phyloP scores from a whole-genome alignment of 1,140 invertebrate species.

The Meteorus sp. region DNA sequence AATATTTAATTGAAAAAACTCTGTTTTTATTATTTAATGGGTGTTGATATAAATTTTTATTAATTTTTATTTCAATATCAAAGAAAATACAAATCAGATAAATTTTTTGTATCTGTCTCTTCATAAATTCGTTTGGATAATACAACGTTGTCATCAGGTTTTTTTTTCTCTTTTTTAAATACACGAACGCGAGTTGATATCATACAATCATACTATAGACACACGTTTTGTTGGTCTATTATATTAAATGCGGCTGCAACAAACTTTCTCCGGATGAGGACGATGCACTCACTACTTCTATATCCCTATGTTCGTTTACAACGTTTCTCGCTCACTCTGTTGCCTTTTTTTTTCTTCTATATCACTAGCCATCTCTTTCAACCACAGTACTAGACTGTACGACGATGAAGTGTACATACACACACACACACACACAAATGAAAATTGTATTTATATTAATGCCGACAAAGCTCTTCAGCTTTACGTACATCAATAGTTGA shows the following conservation, averaged over 20 bases:
- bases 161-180: constrained; percentile 4
- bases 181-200: too few species aligned
- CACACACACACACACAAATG: neutral
- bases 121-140: constrained; percentile 12
- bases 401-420: neutral
- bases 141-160: constrained; percentile 29
- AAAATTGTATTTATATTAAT: neutral
- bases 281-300: constrained; percentile 50
- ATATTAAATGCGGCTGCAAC: constrained; percentile 43
- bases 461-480: constrained; percentile 6
- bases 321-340: constrained; percentile 10
- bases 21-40: too few species aligned
- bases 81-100: too few species aligned
- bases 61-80: too few species aligned
- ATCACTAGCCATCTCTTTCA: too few species aligned
- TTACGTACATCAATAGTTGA: neutral
- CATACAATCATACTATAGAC: too few species aligned
- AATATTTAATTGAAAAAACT: too few species aligned
- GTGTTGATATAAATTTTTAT: too few species aligned
- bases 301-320: too few species aligned
- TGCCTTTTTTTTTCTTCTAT: too few species aligned
- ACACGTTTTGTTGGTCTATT: constrained; percentile 45
- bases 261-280: constrained; percentile 55
- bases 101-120: too few species aligned
- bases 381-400: too few species aligned